Evolutionary conservation across 2,888 invertebrate genomes (phyloP).

Genomic region (Cantharis rustica): DNA sequence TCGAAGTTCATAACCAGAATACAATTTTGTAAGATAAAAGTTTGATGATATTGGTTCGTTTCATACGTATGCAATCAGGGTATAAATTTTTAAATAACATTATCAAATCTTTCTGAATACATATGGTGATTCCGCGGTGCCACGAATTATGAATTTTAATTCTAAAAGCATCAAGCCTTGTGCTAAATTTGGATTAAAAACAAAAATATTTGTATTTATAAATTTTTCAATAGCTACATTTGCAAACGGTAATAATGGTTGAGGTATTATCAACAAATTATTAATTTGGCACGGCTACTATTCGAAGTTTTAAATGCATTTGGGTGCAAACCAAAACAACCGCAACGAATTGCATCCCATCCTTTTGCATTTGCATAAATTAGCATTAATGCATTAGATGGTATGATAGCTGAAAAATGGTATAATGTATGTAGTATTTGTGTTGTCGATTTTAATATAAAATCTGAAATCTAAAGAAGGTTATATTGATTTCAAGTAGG

Average conservation of each 20-base stretch:
- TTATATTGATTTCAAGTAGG: not conserved
- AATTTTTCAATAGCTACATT: not conserved
- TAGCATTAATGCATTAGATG: not conserved
- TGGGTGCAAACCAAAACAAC: not conserved
- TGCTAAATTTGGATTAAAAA: not conserved
- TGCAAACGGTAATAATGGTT: not conserved
- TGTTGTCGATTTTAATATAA: not conserved
- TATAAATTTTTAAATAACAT: not conserved
- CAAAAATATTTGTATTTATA: not conserved
- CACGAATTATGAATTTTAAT: not conserved
- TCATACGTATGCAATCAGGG: not conserved
- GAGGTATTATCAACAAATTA: too few relatives aligned
- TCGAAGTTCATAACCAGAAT: not conserved
- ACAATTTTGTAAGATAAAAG: not conserved
- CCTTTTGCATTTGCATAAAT: not conserved
- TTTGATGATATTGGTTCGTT: not conserved
- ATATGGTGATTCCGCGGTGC: not conserved
- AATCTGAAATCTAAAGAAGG: too few relatives aligned
- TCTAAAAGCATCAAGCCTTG: not conserved
- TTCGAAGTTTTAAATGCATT: not conserved
- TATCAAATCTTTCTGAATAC: not conserved
- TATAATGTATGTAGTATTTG: not conserved
- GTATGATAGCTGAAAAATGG: not conserved
- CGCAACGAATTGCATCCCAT: not conserved
- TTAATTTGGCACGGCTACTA: not conserved